Evolutionary conservation across 2,797 vertebrate species (phyloP).

Genomic region (Pipistrellus nathusii): DNA sequence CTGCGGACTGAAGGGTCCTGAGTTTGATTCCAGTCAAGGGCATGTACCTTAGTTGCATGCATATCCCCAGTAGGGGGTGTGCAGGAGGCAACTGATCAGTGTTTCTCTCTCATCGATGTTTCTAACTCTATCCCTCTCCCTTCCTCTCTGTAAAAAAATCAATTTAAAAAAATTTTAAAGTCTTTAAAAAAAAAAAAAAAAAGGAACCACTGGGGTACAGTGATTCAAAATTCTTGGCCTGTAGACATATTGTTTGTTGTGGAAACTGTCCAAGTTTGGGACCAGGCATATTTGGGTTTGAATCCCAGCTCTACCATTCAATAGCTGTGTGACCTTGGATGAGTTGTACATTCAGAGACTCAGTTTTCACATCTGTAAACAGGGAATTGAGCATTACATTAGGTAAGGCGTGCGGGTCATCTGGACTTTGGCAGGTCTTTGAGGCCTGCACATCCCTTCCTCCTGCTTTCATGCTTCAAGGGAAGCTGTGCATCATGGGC

Average conservation of each 20-base stretch:
- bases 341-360: neutral
- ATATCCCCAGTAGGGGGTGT: too few species aligned
- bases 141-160: too few species aligned
- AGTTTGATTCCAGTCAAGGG: too few species aligned
- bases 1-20: too few species aligned
- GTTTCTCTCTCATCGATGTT: too few species aligned
- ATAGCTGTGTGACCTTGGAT: neutral
- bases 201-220: neutral
- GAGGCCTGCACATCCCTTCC: neutral
- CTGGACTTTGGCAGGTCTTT: neutral
- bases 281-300: neutral
- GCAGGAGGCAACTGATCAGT: too few species aligned
- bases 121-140: too few species aligned
- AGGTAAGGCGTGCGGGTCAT: neutral
- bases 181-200: too few species aligned
- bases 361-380: neutral
- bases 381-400: neutral
- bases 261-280: neutral
- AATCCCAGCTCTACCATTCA: neutral
- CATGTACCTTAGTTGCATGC: too few species aligned
- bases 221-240: constrained; percentile 5
- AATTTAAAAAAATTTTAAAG: too few species aligned
- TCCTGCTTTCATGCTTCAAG: neutral
- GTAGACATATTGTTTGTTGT: neutral
- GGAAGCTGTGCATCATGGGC: neutral